Evolutionary conservation across 2,113 vertebrate species (phyloP), one percentile per base, ranked within the genome.

Genomic region (Gracilinanus agilis): DNA sequence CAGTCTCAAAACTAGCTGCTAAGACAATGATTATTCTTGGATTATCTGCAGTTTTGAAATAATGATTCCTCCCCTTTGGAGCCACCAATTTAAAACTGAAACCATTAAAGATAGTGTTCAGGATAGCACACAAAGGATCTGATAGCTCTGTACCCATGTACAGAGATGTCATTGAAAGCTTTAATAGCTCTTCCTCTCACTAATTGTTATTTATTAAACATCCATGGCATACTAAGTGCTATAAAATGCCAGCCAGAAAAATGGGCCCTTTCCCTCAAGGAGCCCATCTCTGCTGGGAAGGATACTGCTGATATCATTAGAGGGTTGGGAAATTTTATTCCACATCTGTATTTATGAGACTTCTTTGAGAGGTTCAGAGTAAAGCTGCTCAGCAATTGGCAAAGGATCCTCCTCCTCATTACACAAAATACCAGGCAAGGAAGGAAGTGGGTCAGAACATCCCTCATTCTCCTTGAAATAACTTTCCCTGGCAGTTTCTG

Each of bases 181-280:
- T 49, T 95, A 95, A 93, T 91, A 92, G 53, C 90, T 61, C 44
- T 40, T 93, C 55, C 54, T 96, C 93, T 93, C 54, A 88, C 90
- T 55, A 24, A 95, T 89, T 53, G 21, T 2, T 88, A 90, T 93
- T 96, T 96, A 97, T 95, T 91, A 94, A 92, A 83, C 0, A 3
- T n/a, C 58, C 44, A n/a, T 24, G 83, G 96, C 88, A 91, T 88
- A 53, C 93, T 95, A 94, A 93, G 53, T 93, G 89, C 94, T 90
- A 44, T 96, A 88, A 95, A 88, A 89, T 24, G 21, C 95, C 88
- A 83, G 91, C 53, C n/a, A 89, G 90, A 92, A 91, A 83, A n/a
- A 95, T 83, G 34, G 10, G 44, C 21, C 44, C 21, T 53, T 83
- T 83, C 67, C 19, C n/a, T 40, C n/a, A 5, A 49, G 49, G 40